Conservation (phyloP, 2,113 vertebrate genomes). For the Tyrannus savana region DNA sequence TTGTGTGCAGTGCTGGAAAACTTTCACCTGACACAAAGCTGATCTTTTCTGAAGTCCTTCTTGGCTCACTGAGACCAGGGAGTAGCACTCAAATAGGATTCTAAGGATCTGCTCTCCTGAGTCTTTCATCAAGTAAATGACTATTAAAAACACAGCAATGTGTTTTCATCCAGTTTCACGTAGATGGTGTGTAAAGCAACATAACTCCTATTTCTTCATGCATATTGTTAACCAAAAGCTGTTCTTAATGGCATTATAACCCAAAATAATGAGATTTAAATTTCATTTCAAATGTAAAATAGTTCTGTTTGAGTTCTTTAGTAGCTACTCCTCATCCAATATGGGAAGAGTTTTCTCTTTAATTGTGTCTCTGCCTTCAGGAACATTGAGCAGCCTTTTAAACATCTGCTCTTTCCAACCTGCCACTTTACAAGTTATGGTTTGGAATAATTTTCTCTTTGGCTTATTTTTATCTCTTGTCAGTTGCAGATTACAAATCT, state of each 20-base stretch:
- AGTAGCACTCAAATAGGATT: background rate
- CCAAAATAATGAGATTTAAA: background rate
- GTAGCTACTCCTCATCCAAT: background rate
- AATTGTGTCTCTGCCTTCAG: background rate
- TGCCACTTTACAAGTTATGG: background rate
- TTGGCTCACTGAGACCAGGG: background rate
- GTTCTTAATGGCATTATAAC: background rate
- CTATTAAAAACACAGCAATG: background rate
- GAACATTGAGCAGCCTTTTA: conserved; percentile 1
- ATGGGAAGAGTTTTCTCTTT: background rate
- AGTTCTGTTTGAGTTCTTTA: background rate
- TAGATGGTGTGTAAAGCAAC: background rate
- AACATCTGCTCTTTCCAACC: conserved; percentile 17
- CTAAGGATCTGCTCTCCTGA: background rate
- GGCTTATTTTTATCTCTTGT: background rate
- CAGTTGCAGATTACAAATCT: background rate
- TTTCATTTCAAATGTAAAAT: conserved; percentile 6
- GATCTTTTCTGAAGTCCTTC: background rate
- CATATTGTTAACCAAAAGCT: background rate
- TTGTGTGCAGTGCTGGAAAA: background rate
- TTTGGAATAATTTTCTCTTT: background rate
- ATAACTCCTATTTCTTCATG: background rate
- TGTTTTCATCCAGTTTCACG: background rate
- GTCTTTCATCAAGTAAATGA: background rate
- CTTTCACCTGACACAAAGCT: background rate